Percentiles rank a stretch among this genome's conserved stretches.
These are phyloP conservation scores for Coilia nasus DNA, from an alignment of 2,797 vertebrate species.

Conservation along the genomic window DNA sequence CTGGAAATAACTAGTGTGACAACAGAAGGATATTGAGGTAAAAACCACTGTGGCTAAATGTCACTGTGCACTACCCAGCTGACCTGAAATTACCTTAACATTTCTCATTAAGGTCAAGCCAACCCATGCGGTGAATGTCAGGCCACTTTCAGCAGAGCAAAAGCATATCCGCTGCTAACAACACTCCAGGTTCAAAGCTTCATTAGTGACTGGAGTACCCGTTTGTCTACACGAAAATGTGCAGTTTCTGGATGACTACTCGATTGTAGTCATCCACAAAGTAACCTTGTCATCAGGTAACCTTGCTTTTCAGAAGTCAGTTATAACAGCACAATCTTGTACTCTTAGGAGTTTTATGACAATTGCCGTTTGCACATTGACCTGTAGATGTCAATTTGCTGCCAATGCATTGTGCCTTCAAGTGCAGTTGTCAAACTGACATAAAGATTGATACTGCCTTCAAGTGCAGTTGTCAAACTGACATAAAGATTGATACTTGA, in stretches of 20 bases:
- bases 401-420: background rate
- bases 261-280: too few relatives aligned
- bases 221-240: background rate
- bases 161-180: background rate
- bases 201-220: background rate
- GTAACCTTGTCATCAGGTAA: too few relatives aligned
- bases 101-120: background rate
- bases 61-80: background rate
- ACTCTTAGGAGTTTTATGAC: background rate
- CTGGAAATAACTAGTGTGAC: background rate
- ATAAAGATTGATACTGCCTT: background rate
- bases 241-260: background rate
- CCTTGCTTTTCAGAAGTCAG: too few relatives aligned
- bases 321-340: too few relatives aligned
- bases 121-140: slow-evolving; percentile 19
- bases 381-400: background rate
- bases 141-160: background rate
- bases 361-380: background rate
- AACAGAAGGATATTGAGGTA: background rate
- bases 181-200: background rate
- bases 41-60: background rate
- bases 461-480: background rate
- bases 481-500: background rate
- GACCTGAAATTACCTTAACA: background rate
- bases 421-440: background rate